Conservation (phyloP, 30 jellyfish, hydroid and myxozoan genomes). For the Aurelia sp. region DNA sequence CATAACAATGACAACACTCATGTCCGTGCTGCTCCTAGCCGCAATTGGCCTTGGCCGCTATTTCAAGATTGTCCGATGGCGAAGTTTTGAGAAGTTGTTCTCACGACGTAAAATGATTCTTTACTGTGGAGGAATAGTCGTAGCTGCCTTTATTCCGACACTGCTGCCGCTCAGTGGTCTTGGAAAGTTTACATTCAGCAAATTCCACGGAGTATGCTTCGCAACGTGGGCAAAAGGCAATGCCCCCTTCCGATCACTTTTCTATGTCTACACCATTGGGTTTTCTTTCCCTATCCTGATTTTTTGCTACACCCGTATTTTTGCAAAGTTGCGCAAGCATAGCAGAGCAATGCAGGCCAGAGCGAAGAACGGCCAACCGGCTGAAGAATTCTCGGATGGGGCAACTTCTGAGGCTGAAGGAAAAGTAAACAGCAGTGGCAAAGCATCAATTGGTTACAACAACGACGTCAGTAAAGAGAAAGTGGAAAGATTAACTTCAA, state of each 20-base stretch:
- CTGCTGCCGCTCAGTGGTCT: slow-evolving; percentile 69
- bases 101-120: slow-evolving; percentile 8
- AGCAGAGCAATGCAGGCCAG: background rate
- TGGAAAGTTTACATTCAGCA: slow-evolving; percentile 68
- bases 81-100: slow-evolving; percentile 3
- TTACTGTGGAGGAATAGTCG: slow-evolving; percentile 3
- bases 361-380: background rate
- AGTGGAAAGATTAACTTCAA: background rate
- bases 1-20: slow-evolving; percentile 43
- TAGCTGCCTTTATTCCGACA: slow-evolving; percentile 36
- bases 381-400: background rate
- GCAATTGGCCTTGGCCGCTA: slow-evolving; percentile 64
- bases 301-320: slow-evolving; percentile 44
- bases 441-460: no score
- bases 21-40: slow-evolving; percentile 50
- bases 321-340: slow-evolving; percentile 46
- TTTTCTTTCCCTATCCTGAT: slow-evolving; percentile 52
- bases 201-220: slow-evolving; percentile 79
- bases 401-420: background rate
- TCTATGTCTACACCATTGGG: slow-evolving; percentile 59
- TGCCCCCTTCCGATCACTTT: slow-evolving; percentile 55
- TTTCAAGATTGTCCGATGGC: slow-evolving; percentile 37
- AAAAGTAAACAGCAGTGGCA: background rate
- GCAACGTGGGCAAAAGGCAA: slow-evolving; percentile 72
- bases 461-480: background rate